Percentiles rank a stretch among this genome's conserved stretches.
Evolutionary conservation across 2,888 invertebrate genomes (phyloP).

Genomic region (Melinaea marsaeus): DNA sequence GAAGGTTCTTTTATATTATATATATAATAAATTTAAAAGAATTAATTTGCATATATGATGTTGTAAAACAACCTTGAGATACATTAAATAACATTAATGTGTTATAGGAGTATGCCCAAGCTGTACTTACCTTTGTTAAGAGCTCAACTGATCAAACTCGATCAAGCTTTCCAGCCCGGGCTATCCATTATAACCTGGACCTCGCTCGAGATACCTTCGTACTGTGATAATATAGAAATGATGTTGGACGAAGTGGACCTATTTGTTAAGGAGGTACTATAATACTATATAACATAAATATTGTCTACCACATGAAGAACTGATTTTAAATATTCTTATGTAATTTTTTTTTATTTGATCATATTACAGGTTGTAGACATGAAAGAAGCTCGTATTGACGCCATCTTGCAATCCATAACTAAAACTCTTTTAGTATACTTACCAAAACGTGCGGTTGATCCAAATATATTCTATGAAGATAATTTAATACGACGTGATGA

Average conservation of each 20-base stretch:
- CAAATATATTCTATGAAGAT: conserved; percentile 79
- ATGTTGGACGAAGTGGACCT: conserved; percentile 80
- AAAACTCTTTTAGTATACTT: conserved; percentile 80
- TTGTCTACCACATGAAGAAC: neutral
- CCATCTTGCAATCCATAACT: conserved; percentile 80
- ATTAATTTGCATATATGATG: too few relatives aligned
- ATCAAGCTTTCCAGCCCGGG: conserved; percentile 85
- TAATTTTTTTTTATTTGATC: neutral
- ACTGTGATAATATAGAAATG: conserved; percentile 76
- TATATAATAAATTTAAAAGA: too few relatives aligned
- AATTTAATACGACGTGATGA: conserved; percentile 78
- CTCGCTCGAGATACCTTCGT: conserved; percentile 83
- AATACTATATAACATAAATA: neutral
- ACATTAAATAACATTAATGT: conserved; percentile 6
- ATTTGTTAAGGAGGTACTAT: conserved; percentile 80
- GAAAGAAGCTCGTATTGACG: conserved; percentile 85
- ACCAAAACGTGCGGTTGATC: conserved; percentile 79
- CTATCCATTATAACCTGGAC: conserved; percentile 89
- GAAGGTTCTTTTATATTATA: conserved; percentile 55
- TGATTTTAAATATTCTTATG: neutral
- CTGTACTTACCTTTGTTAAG: conserved; percentile 84
- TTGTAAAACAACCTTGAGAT: neutral
- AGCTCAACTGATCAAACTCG: conserved; percentile 81
- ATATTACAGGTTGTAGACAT: conserved; percentile 80
- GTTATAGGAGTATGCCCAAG: conserved; percentile 76